phyloP scores from a whole-genome alignment of 2,888 invertebrate species.

The Thymelicus sylvestris region DNA sequence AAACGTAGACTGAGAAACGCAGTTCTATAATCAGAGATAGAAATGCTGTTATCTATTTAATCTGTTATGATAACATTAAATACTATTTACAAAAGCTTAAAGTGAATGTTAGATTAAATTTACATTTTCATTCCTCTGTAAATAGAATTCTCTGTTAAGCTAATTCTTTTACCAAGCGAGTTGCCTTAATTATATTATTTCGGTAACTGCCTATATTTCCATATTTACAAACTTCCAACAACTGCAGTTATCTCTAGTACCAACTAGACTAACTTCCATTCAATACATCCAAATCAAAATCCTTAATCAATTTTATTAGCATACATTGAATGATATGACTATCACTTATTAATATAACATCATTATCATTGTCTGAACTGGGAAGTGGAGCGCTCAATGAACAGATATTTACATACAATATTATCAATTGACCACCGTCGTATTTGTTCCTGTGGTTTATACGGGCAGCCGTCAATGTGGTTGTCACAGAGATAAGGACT shows the following conservation, averaged over 20 bases:
- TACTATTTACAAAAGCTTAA: constrained; percentile 12
- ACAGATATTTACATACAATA: constrained; percentile 34
- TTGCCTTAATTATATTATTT: too few species aligned
- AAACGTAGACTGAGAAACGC: too few species aligned
- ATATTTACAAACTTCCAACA: too few species aligned
- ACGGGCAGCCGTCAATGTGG: constrained; percentile 6
- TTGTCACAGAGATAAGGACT: constrained; percentile 12
- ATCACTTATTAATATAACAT: constrained; percentile 26
- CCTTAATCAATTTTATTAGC: not conserved
- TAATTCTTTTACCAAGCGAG: too few species aligned
- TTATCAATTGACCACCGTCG: constrained; percentile 26
- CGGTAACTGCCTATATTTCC: too few species aligned
- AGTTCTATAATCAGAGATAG: not conserved
- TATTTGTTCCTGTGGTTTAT: constrained; percentile 35
- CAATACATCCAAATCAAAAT: too few species aligned
- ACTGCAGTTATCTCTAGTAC: too few species aligned
- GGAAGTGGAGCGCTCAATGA: constrained; percentile 29
- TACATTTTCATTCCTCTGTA: not conserved
- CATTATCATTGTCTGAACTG: constrained; percentile 34
- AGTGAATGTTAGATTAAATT: not conserved
- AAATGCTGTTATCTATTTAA: not conserved
- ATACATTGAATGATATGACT: constrained; percentile 12
- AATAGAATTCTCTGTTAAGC: not conserved
- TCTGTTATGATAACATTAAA: constrained; percentile 7
- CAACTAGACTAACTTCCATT: too few species aligned